Base-by-base conservation (phyloP, 2,113 vertebrate genomes). In the Aramus guarauna region DNA sequence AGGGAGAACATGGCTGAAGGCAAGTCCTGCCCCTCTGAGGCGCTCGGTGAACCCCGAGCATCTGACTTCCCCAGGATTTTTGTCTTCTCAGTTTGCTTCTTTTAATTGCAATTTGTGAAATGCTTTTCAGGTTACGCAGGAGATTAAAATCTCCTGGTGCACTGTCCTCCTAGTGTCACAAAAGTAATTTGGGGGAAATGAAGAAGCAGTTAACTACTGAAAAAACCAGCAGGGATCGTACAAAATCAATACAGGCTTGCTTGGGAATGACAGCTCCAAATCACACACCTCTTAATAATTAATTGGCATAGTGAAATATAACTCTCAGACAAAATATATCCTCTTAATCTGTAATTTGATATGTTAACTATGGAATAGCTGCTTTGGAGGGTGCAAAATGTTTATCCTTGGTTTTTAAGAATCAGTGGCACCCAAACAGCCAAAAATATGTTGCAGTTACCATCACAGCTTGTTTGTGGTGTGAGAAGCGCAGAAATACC, bases 371-470 rank as follows among this genome's bases (percentile, higher is more conserved):
- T 1, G 69, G 45, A 53, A 39, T 4, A 20, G 83, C 86, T 37
- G 74, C 89, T 77, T n/a, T 2, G 34, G 30, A 27, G 43, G 55
- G 5, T 9, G 74, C 19, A 34, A 52, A 63, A 21, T 5, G 7
- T n/a, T 82, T 17, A 1, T 2, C n/a, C 15, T 15, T 4, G 59
- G 11, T 4, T 78, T 87, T 74, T 21, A 52, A 63, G 88, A 39
- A 32, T 27, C 21, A 9, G 21, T 2, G 45, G 27, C 32, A 16
- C 36, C 32, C 71, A 7, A 60, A 12, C 13, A 36, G 52, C 75
- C 4, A 2, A 30, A 68, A 52, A 0, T 2, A 9, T 0, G 16
- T 6, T 1, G 23, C 30, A 19, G 27, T 26, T 7, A 8, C 15
- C 4, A 3, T n/a, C n/a, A 2, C 0, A 10, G 84, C 63, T 32